A percentile compares a stretch with the other conserved stretches of the same genome.
Evolutionary conservation across 2,113 vertebrate genomes (phyloP).

Genomic region (Calidris pugnax): DNA sequence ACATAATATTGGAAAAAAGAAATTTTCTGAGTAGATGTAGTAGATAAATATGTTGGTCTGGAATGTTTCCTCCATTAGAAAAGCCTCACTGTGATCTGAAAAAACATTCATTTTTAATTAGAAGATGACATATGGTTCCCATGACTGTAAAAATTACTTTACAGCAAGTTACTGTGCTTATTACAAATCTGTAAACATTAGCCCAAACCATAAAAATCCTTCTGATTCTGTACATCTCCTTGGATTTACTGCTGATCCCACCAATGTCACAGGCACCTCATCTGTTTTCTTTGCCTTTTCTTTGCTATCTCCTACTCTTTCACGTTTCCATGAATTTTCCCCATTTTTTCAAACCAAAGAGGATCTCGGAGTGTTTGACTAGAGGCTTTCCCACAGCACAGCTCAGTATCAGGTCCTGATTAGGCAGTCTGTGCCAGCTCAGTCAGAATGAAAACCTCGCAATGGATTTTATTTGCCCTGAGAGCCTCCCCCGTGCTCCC

Average conservation of each 20-base stretch:
- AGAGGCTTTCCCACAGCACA: not conserved
- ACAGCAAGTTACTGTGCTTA: not conserved
- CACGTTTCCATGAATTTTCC: not conserved
- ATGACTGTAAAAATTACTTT: not conserved
- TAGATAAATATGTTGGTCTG: not conserved
- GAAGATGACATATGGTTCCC: not conserved
- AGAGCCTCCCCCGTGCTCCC: not conserved
- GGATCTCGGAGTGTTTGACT: not conserved
- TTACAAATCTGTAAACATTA: conserved; percentile 1
- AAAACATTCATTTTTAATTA: not conserved
- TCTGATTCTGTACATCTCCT: not conserved
- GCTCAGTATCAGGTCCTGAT: not conserved
- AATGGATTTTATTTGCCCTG: not conserved
- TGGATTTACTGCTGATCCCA: not conserved
- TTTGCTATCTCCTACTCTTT: not conserved
- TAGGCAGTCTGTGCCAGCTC: not conserved
- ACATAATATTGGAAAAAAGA: not conserved
- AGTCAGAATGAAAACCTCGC: not conserved
- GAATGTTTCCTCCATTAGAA: not conserved
- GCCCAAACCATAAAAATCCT: not conserved
- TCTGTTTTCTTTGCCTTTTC: not conserved
- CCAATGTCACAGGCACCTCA: not conserved
- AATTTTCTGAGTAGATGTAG: not conserved
- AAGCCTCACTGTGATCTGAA: not conserved
- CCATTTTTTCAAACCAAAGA: not conserved